Conservation (phyloP, 2,888 invertebrate species). For the Dione vanillae region DNA sequence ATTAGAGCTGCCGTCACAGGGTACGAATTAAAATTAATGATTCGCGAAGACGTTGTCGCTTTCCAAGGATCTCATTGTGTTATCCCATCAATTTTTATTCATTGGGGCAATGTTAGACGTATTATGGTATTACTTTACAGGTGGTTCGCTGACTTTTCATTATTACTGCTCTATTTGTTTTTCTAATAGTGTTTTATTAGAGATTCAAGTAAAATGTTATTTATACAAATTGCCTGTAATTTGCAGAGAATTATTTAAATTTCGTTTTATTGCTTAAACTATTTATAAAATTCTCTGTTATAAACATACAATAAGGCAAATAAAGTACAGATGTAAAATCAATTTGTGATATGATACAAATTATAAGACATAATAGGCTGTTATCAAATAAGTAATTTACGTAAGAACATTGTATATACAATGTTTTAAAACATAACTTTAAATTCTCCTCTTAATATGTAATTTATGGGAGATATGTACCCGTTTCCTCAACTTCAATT, state of each 20-base stretch:
- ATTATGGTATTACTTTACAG: constrained; percentile 70
- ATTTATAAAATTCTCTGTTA: not conserved
- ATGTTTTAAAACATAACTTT: constrained; percentile 51
- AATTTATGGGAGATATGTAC: constrained; percentile 50
- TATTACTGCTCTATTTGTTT: constrained; percentile 47
- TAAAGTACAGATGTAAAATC: not conserved
- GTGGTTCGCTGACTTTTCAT: constrained; percentile 68
- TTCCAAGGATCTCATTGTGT: constrained; percentile 72
- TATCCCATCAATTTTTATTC: constrained; percentile 79
- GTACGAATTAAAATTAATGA: constrained; percentile 84
- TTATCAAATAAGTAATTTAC: not conserved
- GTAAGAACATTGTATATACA: not conserved
- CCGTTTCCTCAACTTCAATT: constrained; percentile 70
- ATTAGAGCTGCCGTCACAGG: constrained; percentile 80
- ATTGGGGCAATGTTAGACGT: constrained; percentile 63
- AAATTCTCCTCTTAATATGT: constrained; percentile 35
- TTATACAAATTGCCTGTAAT: constrained; percentile 12
- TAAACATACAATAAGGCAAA: not conserved
- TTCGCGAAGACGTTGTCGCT: constrained; percentile 75
- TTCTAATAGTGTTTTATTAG: constrained; percentile 21
- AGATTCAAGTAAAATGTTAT: constrained; percentile 22
- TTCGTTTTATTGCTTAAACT: not conserved
- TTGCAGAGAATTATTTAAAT: not conserved
- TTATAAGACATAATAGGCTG: too few relatives aligned
- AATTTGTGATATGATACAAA: not conserved